Evolutionary conservation across 2,888 invertebrate genomes (phyloP).

Genomic region (Diachrysia chrysitis): DNA sequence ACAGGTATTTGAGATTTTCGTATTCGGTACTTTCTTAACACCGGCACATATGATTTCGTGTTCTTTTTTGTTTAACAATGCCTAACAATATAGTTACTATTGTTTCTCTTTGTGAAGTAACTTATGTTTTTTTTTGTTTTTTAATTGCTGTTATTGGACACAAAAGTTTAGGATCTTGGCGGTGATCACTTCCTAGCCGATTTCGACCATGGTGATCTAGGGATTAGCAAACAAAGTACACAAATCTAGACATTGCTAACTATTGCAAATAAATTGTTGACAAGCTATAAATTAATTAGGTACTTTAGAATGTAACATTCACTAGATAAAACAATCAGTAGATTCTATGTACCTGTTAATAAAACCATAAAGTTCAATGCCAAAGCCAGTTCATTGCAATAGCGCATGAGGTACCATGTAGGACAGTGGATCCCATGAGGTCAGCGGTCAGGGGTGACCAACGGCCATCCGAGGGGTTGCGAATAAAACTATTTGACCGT

Average conservation of each 20-base stretch:
- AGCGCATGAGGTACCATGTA: conserved; percentile 49
- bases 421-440: conserved; percentile 80
- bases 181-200: too few species aligned
- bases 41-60: conserved; percentile 2
- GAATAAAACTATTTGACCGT: conserved; percentile 75
- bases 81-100: conserved; percentile 4
- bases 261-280: too few species aligned
- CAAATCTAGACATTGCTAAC: too few species aligned
- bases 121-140: not conserved
- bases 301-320: not conserved
- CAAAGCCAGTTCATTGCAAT: conserved; percentile 76
- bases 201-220: too few species aligned
- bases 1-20: conserved; percentile 12
- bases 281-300: too few species aligned
- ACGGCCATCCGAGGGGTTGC: conserved; percentile 82
- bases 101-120: not conserved
- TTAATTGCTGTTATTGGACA: not conserved
- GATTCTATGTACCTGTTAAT: conserved; percentile 20
- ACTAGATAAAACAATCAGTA: not conserved
- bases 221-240: too few species aligned
- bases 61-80: conserved; percentile 1
- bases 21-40: conserved; percentile 6
- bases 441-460: conserved; percentile 86
- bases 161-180: not conserved
- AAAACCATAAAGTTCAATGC: conserved; percentile 22